Percentiles rank a stretch among this genome's conserved stretches.
phyloP scores from a whole-genome alignment of 2,797 vertebrate species.

The Dendrocincla fuliginosa region DNA sequence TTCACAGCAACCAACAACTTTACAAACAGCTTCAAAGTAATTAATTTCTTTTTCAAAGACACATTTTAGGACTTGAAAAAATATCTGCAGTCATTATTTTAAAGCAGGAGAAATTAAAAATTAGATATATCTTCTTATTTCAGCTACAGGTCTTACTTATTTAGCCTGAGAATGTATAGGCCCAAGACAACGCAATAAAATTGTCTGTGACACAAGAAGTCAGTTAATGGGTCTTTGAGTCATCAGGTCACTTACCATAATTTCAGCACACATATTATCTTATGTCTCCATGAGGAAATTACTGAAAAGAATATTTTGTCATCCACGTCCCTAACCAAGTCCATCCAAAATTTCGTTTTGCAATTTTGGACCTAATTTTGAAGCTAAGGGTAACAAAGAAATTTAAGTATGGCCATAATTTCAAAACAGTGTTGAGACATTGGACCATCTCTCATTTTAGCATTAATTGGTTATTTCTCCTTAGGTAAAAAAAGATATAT shows the following conservation, averaged over 20 bases:
- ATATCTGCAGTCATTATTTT: not conserved
- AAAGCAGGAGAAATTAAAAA: not conserved
- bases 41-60: not conserved
- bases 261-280: not conserved
- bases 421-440: not conserved
- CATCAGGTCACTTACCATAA: not conserved
- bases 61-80: not conserved
- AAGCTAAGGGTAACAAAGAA: not conserved
- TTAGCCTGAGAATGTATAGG: not conserved
- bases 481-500: not conserved
- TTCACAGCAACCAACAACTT: not conserved
- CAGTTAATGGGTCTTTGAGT: not conserved
- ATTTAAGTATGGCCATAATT: not conserved
- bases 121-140: not conserved
- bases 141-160: not conserved
- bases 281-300: not conserved
- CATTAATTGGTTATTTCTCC: not conserved
- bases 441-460: not conserved
- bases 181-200: not conserved
- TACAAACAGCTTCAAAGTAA: not conserved
- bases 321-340: not conserved
- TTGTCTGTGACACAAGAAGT: not conserved
- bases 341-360: not conserved
- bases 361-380: not conserved
- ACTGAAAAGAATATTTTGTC: not conserved